phyloP scores from a whole-genome alignment of 2,797 vertebrate species.

The Coccyzus lansbergi region DNA sequence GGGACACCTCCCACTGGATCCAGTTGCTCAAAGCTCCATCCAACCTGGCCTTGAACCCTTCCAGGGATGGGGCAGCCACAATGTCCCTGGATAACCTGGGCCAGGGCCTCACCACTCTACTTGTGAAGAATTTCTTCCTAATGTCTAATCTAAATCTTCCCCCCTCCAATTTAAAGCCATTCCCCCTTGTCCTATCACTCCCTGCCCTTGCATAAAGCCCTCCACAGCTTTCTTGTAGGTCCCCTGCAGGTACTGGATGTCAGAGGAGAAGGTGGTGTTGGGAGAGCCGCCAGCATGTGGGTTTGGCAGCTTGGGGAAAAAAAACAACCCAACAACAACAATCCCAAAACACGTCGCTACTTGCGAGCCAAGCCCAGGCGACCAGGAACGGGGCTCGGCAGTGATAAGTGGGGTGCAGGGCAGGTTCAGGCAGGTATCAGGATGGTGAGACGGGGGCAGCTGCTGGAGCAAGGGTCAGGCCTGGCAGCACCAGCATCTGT shows the following conservation, averaged over 20 bases:
- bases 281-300: background rate
- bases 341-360: background rate
- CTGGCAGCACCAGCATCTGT: background rate
- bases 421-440: background rate
- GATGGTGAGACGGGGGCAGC: rapidly evolving
- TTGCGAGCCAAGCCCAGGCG: background rate
- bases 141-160: too few species aligned
- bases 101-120: too few species aligned
- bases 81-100: too few species aligned
- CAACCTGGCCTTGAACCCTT: too few species aligned
- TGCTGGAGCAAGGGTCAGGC: background rate
- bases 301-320: background rate
- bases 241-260: background rate
- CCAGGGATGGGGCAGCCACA: too few species aligned
- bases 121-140: too few species aligned
- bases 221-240: too few species aligned
- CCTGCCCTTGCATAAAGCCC: too few species aligned
- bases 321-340: background rate
- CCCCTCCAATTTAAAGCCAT: too few species aligned
- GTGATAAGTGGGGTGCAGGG: background rate
- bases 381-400: rapidly evolving
- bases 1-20: too few species aligned
- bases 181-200: too few species aligned
- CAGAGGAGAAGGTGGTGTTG: background rate
- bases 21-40: too few species aligned